phyloP scores from a whole-genome alignment of 2,113 vertebrate genomes.

The Pelvicachromis taeniatus region DNA sequence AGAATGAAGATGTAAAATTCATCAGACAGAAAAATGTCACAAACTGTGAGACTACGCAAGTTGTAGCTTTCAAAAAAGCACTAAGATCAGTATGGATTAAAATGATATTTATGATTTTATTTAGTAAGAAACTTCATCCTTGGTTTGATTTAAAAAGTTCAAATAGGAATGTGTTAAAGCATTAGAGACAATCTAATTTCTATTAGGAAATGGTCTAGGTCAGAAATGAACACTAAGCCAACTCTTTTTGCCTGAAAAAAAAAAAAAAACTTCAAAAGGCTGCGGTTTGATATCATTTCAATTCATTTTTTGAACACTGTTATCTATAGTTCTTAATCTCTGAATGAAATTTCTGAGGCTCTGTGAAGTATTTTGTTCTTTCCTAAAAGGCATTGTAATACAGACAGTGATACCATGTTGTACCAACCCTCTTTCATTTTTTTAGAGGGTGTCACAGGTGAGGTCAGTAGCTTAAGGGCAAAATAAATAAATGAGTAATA shows the following conservation, averaged over 20 bases:
- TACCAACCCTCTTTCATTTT: neutral
- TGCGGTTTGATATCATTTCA: slow-evolving; percentile 21
- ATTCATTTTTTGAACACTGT: slow-evolving; percentile 8
- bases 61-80: neutral
- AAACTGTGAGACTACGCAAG: neutral
- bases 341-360: slow-evolving; percentile 8
- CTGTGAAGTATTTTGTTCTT: neutral
- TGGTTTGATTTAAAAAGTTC: neutral
- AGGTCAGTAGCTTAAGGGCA: neutral
- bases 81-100: neutral
- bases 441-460: neutral
- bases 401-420: neutral
- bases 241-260: neutral
- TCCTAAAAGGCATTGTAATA: neutral
- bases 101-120: neutral
- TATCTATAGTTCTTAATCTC: slow-evolving; percentile 12
- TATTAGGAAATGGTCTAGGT: neutral
- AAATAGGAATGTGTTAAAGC: neutral
- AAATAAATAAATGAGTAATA: neutral
- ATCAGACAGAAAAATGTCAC: neutral
- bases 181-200: slow-evolving; percentile 11
- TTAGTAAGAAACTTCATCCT: neutral
- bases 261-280: slow-evolving; percentile 8
- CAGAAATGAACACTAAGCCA: neutral
- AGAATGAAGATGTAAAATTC: neutral